These are phyloP conservation scores for Apomyelois bistriatella DNA, from an alignment of 2,888 invertebrate genomes.

Conservation along the genomic window DNA sequence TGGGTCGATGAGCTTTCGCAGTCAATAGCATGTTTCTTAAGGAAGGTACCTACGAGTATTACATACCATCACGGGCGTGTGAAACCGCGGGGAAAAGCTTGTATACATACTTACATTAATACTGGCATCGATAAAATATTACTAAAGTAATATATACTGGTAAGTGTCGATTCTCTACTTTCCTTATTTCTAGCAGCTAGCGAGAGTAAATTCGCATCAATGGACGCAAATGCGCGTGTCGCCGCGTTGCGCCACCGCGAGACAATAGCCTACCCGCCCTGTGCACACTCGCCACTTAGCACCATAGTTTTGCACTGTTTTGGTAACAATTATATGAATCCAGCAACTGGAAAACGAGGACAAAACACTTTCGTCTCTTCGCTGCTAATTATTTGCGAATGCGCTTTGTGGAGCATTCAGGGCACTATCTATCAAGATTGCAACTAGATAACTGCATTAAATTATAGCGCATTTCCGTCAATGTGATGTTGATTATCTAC, in stretches of 20 bases:
- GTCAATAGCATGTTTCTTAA: no score
- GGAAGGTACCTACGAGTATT: no score
- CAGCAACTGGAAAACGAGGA: constrained; percentile 51
- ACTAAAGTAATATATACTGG: no score
- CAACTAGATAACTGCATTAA: constrained; percentile 8
- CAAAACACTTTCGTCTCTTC: constrained; percentile 33
- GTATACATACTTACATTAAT: no score
- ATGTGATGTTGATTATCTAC: constrained; percentile 11
- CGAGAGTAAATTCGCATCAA: constrained; percentile 48
- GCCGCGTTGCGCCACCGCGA: constrained; percentile 62
- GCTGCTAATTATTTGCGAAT: constrained; percentile 34
- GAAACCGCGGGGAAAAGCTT: no score
- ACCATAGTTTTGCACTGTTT: constrained; percentile 53
- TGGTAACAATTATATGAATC: constrained; percentile 54
- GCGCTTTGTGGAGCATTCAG: constrained; percentile 27
- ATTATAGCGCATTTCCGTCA: constrained; percentile 10
- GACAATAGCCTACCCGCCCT: constrained; percentile 54
- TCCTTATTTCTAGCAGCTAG: constrained; percentile 16
- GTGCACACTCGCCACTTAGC: constrained; percentile 48
- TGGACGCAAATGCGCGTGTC: constrained; percentile 71
- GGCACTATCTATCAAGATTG: constrained; percentile 6
- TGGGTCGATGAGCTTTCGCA: no score
- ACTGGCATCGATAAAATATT: no score
- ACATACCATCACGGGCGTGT: no score
- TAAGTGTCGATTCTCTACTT: background rate